These are phyloP conservation scores for Drosophila repleta DNA, from an alignment of 1,140 invertebrate genomes.

Conservation along the genomic window DNA sequence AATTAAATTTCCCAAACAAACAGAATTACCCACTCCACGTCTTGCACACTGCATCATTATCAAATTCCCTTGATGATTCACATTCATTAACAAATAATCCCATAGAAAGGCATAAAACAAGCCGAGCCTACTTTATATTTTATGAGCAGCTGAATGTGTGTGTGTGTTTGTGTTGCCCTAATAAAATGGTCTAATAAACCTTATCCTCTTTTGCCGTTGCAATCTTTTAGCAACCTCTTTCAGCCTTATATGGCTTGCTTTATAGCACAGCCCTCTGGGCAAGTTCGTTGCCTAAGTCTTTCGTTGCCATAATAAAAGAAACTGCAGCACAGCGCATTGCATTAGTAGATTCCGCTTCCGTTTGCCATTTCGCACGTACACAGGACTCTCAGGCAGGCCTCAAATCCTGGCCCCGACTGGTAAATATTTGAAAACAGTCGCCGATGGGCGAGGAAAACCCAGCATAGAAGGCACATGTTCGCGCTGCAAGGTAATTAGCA, in stretches of 20 bases:
- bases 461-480: conserved; percentile 43
- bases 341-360: conserved; percentile 57
- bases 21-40: not conserved
- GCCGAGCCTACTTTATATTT: not conserved
- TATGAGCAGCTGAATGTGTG: no score
- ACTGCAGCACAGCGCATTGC: conserved; percentile 2
- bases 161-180: no score
- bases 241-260: conserved; percentile 24
- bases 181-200: no score
- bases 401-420: conserved; percentile 27
- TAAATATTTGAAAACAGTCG: conserved; percentile 52
- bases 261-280: conserved; percentile 16
- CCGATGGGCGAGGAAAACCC: conserved; percentile 32
- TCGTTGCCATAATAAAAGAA: conserved; percentile 36
- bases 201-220: conserved; percentile 1
- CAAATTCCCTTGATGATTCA: conserved; percentile 1
- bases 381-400: conserved; percentile 15
- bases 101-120: not conserved
- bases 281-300: conserved; percentile 58
- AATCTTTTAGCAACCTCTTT: conserved; percentile 4
- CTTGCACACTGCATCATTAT: not conserved
- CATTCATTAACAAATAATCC: conserved; percentile 26
- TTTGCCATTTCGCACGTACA: conserved; percentile 68
- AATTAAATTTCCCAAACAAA: no score
- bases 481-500: conserved; percentile 36